Conservation (phyloP, 2,113 vertebrate genomes). For the Camelus dromedarius region DNA sequence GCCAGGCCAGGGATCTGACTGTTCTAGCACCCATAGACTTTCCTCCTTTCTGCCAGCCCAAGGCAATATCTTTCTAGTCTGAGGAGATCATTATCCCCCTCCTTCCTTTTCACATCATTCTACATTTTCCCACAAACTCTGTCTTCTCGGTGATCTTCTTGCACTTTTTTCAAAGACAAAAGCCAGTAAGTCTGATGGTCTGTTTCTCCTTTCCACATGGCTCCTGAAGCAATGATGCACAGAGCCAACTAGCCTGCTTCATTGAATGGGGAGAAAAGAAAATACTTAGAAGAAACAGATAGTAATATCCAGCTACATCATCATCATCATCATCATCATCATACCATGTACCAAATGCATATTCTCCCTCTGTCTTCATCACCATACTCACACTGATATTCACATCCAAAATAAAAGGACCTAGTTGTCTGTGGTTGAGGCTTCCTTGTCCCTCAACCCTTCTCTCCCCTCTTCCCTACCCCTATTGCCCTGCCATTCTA, state of each 20-base stretch:
- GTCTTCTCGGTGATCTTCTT: neutral
- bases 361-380: neutral
- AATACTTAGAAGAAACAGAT: neutral
- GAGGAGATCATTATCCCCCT: neutral
- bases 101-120: neutral
- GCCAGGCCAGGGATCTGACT: neutral
- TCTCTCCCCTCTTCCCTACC: neutral
- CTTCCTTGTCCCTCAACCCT: neutral
- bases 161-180: slow-evolving; percentile 42
- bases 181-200: neutral
- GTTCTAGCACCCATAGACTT: neutral
- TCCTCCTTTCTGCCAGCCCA: neutral
- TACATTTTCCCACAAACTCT: neutral
- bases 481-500: neutral
- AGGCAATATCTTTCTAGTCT: neutral
- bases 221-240: neutral
- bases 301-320: neutral
- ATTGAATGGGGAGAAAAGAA: neutral
- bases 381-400: neutral
- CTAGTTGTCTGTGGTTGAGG: neutral
- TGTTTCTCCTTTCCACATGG: neutral
- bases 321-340: neutral
- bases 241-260: neutral
- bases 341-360: neutral
- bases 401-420: neutral